phyloP scores from a whole-genome alignment of 2,113 vertebrate genomes.

The Candoia aspera region DNA sequence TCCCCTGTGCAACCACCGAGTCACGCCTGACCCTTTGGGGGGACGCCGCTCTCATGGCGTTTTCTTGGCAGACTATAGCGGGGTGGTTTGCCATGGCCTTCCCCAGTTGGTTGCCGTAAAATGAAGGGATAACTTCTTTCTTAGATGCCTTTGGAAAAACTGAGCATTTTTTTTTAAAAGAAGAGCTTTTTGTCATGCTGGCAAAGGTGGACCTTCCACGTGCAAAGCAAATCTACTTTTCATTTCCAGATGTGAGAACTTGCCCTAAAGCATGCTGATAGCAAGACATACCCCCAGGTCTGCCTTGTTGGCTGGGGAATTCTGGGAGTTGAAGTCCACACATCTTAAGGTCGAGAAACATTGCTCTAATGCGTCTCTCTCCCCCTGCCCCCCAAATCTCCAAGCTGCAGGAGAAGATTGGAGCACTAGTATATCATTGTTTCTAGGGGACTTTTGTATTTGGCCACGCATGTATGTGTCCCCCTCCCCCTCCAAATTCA shows the following conservation, averaged over 20 bases:
- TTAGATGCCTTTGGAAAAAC: neutral
- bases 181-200: neutral
- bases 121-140: neutral
- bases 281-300: neutral
- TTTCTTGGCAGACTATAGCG: no score
- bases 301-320: no score
- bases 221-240: neutral
- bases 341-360: no score
- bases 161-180: neutral
- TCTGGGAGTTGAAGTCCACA: no score
- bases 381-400: neutral
- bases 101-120: neutral
- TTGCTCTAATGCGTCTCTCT: neutral
- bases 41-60: no score
- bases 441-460: neutral
- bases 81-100: no score
- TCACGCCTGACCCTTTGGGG: no score
- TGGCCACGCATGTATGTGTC: neutral
- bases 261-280: neutral
- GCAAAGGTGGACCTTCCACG: neutral
- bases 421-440: neutral
- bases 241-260: neutral
- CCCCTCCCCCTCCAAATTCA: neutral
- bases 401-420: neutral
- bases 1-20: no score